Conservation (phyloP, 1,140 invertebrate genomes). For the Neuroterus valhalla region DNA sequence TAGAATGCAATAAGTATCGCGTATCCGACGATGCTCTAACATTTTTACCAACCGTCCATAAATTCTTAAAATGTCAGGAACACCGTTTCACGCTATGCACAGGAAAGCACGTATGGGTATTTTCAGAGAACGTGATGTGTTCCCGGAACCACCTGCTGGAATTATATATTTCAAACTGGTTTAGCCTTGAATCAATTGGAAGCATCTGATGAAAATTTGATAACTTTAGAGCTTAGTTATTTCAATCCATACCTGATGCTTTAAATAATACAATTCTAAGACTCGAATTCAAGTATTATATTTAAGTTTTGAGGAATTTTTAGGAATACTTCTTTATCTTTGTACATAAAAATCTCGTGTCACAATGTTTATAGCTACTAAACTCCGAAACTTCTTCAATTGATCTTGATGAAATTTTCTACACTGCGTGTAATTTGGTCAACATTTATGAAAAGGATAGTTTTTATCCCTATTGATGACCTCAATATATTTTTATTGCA, state of each 20-base stretch:
- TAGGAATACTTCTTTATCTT: not conserved
- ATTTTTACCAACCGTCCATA: constrained; percentile 9
- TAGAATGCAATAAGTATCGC: not conserved
- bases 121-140: constrained; percentile 24
- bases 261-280: not conserved
- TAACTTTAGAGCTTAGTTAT: not conserved
- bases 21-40: not conserved
- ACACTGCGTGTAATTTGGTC: too few relatives aligned
- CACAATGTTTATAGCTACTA: too few relatives aligned
- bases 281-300: not conserved
- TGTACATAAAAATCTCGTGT: too few relatives aligned
- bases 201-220: not conserved
- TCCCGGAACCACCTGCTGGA: constrained; percentile 21
- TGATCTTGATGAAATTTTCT: too few relatives aligned
- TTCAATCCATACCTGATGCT: not conserved
- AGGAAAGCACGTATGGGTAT: constrained; percentile 26
- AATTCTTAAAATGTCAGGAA: constrained; percentile 19
- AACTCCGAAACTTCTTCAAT: too few relatives aligned
- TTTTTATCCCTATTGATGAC: too few relatives aligned
- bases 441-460: too few relatives aligned
- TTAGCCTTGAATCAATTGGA: not conserved
- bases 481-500: too few relatives aligned
- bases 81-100: constrained; percentile 19
- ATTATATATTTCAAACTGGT: constrained; percentile 26
- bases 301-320: not conserved